phyloP scores from a whole-genome alignment of 2,113 vertebrate species.

The Oreochromis niloticus region DNA sequence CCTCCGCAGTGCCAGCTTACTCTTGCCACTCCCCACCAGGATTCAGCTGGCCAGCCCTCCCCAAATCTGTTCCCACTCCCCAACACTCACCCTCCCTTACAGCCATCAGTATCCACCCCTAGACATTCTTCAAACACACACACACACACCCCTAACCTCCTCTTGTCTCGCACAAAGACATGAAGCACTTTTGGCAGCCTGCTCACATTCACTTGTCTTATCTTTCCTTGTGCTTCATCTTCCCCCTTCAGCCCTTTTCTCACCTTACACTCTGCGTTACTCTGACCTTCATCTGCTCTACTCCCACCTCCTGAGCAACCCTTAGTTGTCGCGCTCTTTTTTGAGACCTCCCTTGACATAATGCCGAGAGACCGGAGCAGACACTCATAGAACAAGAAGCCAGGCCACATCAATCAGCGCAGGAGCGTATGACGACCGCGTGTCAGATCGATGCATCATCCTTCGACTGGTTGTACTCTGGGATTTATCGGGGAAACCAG shows the following conservation, averaged over 20 bases:
- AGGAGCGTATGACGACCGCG: slow-evolving; percentile 6
- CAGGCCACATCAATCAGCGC: slow-evolving; percentile 59
- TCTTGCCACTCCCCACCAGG: slow-evolving; percentile 73
- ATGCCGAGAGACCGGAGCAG: slow-evolving; percentile 35
- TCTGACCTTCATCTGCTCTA: slow-evolving; percentile 29
- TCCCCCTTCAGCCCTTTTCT: slow-evolving; percentile 17
- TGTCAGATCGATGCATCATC: slow-evolving; percentile 61
- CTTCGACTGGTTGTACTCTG: slow-evolving; percentile 39
- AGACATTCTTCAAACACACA: background rate
- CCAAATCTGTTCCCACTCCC: slow-evolving; percentile 55
- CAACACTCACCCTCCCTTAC: slow-evolving; percentile 18
- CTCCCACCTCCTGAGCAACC: background rate
- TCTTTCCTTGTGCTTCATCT: background rate
- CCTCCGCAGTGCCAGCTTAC: slow-evolving; percentile 77
- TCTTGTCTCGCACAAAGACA: background rate
- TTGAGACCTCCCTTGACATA: slow-evolving; percentile 39
- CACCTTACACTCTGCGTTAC: slow-evolving; percentile 13
- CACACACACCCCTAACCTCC: background rate
- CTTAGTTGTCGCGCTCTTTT: slow-evolving; percentile 10
- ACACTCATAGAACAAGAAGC: slow-evolving; percentile 34
- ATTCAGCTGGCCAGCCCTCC: slow-evolving; percentile 58
- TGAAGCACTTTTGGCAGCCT: background rate
- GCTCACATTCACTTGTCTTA: slow-evolving; percentile 9
- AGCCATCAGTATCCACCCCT: slow-evolving; percentile 17
- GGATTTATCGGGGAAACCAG: slow-evolving; percentile 29